Conservation (phyloP, 2,113 vertebrate species). For the Apistogramma diplotaenia region DNA sequence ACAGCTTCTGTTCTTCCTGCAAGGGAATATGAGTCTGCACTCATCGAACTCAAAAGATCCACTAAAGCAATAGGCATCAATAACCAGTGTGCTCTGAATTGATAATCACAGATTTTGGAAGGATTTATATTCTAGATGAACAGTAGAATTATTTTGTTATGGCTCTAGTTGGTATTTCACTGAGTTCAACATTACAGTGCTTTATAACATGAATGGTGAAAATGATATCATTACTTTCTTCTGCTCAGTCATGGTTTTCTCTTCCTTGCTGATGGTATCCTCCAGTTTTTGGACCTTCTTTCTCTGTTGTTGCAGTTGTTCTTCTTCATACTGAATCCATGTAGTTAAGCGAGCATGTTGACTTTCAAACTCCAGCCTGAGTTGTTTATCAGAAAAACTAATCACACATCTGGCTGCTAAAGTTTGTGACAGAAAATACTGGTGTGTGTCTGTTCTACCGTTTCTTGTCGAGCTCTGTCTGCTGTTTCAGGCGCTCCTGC, state of each 20-base stretch:
- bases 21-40: neutral
- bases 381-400: neutral
- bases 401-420: neutral
- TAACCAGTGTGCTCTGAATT: neutral
- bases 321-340: constrained; percentile 85
- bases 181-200: neutral
- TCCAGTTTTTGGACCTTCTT: constrained; percentile 67
- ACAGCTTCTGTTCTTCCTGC: constrained; percentile 81
- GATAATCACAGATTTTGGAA: too few relatives aligned
- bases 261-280: constrained; percentile 73
- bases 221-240: constrained; percentile 75
- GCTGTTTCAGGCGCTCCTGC: constrained; percentile 81
- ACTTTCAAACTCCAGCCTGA: constrained; percentile 90
- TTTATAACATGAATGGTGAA: neutral
- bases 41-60: neutral
- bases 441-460: constrained; percentile 69
- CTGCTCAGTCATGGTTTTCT: constrained; percentile 63
- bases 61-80: neutral
- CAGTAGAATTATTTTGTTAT: too few relatives aligned
- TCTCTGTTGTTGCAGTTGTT: constrained; percentile 78
- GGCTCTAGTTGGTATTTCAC: neutral
- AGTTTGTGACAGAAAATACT: neutral
- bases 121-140: neutral
- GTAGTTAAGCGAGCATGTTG: constrained; percentile 80
- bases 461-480: constrained; percentile 86